Evolutionary conservation across 2,797 vertebrate genomes (phyloP).

Genomic region (Eulemur mongoz): DNA sequence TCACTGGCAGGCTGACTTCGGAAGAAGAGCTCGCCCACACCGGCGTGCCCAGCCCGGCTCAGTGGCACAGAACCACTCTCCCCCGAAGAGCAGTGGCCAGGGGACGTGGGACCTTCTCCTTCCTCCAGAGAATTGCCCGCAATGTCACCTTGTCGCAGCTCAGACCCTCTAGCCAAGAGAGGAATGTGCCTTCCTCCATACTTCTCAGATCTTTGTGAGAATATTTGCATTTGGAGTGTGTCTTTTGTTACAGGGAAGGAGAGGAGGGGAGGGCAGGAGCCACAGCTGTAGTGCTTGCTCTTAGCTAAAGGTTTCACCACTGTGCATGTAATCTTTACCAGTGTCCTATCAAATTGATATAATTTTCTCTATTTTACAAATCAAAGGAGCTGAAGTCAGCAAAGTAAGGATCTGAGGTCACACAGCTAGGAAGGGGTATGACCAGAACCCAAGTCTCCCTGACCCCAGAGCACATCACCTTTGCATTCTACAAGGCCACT

Average conservation of each 20-base stretch:
- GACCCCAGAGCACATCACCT: not conserved
- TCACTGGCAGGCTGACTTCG: not conserved
- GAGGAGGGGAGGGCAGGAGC: not conserved
- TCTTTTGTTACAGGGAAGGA: not conserved
- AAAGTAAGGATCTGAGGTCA: not conserved
- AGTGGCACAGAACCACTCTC: accelerated
- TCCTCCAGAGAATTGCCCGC: not conserved
- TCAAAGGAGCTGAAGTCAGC: not conserved
- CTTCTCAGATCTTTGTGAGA: not conserved
- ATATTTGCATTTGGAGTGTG: not conserved
- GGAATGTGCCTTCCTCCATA: too few species aligned
- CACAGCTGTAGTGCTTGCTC: not conserved
- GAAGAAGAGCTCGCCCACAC: not conserved
- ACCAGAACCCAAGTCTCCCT: not conserved
- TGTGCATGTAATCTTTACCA: not conserved
- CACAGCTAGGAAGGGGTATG: too few species aligned
- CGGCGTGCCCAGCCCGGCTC: not conserved
- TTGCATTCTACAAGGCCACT: accelerated
- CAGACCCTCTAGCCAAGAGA: not conserved
- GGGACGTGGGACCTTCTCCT: not conserved
- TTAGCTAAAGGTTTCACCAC: not conserved
- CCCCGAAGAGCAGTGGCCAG: not conserved
- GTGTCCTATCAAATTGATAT: too few species aligned
- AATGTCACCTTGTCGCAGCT: not conserved
- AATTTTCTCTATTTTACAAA: not conserved